Evolutionary conservation across 2,113 vertebrate genomes (phyloP).

Genomic region (Festucalex cinctus): DNA sequence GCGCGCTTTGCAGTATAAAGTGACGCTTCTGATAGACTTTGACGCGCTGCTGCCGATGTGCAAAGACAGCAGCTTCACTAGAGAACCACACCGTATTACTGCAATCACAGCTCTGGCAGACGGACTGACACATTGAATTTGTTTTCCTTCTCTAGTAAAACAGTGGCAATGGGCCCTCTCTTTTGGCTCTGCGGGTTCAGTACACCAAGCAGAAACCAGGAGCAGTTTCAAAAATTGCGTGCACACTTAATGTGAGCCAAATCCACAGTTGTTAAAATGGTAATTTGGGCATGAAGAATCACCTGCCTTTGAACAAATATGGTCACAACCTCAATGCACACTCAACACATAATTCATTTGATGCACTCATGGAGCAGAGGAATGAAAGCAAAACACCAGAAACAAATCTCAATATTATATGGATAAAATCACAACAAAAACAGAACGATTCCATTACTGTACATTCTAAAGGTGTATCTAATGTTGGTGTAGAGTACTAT

Average conservation of each 20-base stretch:
- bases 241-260: constrained; percentile 9
- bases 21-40: constrained; percentile 53
- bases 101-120: constrained; percentile 63
- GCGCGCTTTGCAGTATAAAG: constrained; percentile 35
- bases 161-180: constrained; percentile 47
- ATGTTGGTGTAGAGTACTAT: no score
- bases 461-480: background rate
- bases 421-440: background rate
- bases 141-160: constrained; percentile 53
- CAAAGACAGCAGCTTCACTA: constrained; percentile 43
- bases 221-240: constrained; percentile 4
- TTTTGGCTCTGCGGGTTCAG: constrained; percentile 40
- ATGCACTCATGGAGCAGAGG: background rate
- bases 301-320: background rate
- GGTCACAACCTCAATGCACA: background rate
- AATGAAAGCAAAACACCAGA: background rate
- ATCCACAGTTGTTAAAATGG: background rate
- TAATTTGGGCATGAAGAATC: background rate
- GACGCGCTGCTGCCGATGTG: constrained; percentile 44
- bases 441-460: background rate
- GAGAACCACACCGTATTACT: constrained; percentile 60
- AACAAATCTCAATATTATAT: background rate
- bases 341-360: background rate
- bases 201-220: background rate
- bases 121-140: constrained; percentile 64